Percentiles rank a stretch among this genome's conserved stretches.
Evolutionary conservation across 1,140 invertebrate genomes (phyloP).

Genomic region (Anastrepha ludens): DNA sequence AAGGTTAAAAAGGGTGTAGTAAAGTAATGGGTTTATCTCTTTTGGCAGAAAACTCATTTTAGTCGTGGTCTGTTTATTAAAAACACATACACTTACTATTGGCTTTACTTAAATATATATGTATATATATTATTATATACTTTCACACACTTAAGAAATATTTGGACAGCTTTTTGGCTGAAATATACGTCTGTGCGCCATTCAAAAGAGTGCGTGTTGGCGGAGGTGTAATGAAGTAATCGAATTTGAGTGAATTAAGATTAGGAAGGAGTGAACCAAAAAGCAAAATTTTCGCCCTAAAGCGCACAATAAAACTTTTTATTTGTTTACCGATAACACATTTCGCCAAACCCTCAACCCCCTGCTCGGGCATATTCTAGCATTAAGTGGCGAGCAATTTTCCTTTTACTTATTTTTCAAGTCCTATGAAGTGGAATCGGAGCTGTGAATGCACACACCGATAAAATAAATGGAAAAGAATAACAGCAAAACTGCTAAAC

Average conservation of each 20-base stretch:
- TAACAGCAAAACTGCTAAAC: background rate
- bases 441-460: background rate
- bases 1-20: too few relatives aligned
- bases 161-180: too few relatives aligned
- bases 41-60: too few relatives aligned
- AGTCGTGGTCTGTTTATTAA: too few relatives aligned
- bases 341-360: background rate
- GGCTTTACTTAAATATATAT: background rate
- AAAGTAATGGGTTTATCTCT: too few relatives aligned
- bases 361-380: background rate
- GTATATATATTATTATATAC: too few relatives aligned
- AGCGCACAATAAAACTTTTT: slow-evolving; percentile 67
- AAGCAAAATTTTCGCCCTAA: slow-evolving; percentile 65
- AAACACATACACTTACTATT: too few relatives aligned
- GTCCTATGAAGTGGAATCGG: background rate
- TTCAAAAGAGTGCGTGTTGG: background rate
- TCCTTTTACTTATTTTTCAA: background rate
- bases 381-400: slow-evolving; percentile 24
- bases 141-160: too few relatives aligned
- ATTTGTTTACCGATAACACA: slow-evolving; percentile 73
- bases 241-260: slow-evolving; percentile 74
- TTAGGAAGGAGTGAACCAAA: slow-evolving; percentile 63
- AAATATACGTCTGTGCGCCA: too few relatives aligned
- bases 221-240: slow-evolving; percentile 63
- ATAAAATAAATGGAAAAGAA: slow-evolving; percentile 30